Evolutionary conservation across 1,140 invertebrate species (phyloP).

Genomic region (Eupristina koningsbergeri): DNA sequence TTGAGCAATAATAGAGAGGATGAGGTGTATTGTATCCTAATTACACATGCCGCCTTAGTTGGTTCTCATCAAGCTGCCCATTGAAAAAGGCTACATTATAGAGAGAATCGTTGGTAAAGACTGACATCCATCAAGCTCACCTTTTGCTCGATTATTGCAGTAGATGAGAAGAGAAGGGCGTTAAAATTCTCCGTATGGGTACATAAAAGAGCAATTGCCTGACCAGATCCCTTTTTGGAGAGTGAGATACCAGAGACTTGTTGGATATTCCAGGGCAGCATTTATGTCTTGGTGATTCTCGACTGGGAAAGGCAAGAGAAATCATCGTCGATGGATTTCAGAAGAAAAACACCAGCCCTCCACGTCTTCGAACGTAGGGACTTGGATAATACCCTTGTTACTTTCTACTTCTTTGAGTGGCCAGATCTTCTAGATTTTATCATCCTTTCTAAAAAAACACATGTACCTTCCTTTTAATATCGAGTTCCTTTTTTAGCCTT

Average conservation of each 20-base stretch:
- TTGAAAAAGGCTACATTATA: not conserved
- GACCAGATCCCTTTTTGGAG: not conserved
- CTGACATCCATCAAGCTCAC: not conserved
- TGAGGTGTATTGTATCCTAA: not conserved
- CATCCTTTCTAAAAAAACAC: not conserved
- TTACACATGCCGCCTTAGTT: not conserved
- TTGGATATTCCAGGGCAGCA: not conserved
- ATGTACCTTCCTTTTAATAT: not conserved
- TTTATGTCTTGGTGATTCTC: not conserved
- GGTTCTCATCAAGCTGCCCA: not conserved
- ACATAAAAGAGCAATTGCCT: not conserved
- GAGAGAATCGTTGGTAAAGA: not conserved
- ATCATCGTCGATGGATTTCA: not conserved
- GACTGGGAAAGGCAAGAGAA: not conserved
- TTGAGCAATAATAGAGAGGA: not conserved
- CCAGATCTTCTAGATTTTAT: not conserved
- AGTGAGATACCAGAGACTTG: not conserved
- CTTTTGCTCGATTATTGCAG: slow-evolving; percentile 1
- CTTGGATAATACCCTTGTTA: slow-evolving; percentile 5
- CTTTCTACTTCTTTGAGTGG: not conserved
- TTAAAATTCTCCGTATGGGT: not conserved
- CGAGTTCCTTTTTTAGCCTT: not conserved
- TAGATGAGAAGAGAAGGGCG: not conserved
- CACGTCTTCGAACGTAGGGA: not conserved
- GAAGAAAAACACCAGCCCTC: not conserved